phyloP scores from a whole-genome alignment of 1,140 invertebrate species.

The Drosophila teissieri region DNA sequence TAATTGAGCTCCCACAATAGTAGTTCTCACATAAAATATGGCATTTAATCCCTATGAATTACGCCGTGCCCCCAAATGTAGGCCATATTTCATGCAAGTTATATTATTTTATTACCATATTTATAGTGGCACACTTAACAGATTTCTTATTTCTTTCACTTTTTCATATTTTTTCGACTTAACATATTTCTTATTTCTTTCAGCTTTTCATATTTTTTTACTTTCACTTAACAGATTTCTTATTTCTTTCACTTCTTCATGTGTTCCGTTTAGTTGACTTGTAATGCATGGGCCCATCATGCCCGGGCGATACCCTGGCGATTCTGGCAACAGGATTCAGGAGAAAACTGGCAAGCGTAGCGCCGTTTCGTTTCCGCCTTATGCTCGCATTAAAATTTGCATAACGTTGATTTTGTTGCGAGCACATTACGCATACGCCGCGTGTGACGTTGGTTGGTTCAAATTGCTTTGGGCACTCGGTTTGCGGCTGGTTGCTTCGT shows the following conservation, averaged over 20 bases:
- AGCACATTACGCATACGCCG: conserved; percentile 70
- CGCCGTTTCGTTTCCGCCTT: conserved; percentile 62
- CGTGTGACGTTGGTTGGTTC: conserved; percentile 52
- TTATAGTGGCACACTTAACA: too few species aligned
- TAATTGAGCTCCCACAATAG: background rate
- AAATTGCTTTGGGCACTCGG: conserved; percentile 52
- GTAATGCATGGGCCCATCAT: background rate
- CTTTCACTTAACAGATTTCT: too few species aligned
- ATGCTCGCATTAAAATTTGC: conserved; percentile 72
- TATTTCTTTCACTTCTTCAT: background rate
- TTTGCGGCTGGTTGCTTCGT: conserved; percentile 39
- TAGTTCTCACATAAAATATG: background rate
- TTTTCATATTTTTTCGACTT: too few species aligned
- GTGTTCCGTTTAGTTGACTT: too few species aligned
- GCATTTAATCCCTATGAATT: too few species aligned
- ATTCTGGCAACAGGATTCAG: conserved; percentile 13
- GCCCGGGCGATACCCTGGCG: conserved; percentile 23
- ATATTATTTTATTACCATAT: too few species aligned
- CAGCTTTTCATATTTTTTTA: too few species aligned
- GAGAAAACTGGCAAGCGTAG: conserved; percentile 42
- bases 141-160: too few species aligned
- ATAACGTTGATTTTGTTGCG: conserved; percentile 73
- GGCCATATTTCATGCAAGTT: too few species aligned
- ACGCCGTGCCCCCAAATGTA: background rate
- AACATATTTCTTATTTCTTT: too few species aligned